A percentile compares a stretch with the other conserved stretches of the same genome.
Evolutionary conservation across 2,797 vertebrate species (phyloP).

Genomic region (Gymnothorax reevesii): DNA sequence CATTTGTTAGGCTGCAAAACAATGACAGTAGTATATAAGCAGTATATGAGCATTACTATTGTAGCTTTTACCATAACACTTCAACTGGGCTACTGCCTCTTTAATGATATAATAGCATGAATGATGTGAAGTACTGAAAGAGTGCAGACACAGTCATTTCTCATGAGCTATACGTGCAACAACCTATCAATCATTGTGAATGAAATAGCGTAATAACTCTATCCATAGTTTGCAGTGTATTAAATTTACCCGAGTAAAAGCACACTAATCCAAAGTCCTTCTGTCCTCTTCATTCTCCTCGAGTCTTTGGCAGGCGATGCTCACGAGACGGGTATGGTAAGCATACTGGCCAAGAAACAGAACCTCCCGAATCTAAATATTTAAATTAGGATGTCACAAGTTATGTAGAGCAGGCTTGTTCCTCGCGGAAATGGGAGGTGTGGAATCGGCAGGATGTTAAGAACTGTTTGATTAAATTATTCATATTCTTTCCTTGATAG

Average conservation of each 20-base stretch:
- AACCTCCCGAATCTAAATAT: slow-evolving; percentile 22
- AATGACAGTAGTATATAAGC: not conserved
- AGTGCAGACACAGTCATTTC: not conserved
- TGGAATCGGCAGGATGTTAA: slow-evolving; percentile 9
- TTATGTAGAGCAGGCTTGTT: slow-evolving; percentile 12
- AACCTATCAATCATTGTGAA: not conserved
- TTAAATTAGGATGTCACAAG: slow-evolving; percentile 8
- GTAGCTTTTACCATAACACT: not conserved
- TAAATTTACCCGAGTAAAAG: slow-evolving; percentile 45
- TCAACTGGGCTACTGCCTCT: not conserved
- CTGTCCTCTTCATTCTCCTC: slow-evolving; percentile 36
- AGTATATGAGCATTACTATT: not conserved
- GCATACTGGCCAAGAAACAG: not conserved
- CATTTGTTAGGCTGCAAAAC: slow-evolving; percentile 36
- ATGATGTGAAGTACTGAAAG: not conserved
- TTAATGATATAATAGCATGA: not conserved
- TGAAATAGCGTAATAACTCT: not conserved
- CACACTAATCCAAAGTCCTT: slow-evolving; percentile 36
- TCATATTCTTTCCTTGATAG: not conserved
- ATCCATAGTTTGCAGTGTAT: not conserved
- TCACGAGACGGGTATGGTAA: slow-evolving; percentile 3
- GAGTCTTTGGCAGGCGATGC: slow-evolving; percentile 3
- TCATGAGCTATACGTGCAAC: not conserved
- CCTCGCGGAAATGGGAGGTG: slow-evolving; percentile 15
- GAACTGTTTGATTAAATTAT: slow-evolving; percentile 13